Evolutionary conservation across 2,113 vertebrate species (phyloP).

Genomic region (Progne subis): DNA sequence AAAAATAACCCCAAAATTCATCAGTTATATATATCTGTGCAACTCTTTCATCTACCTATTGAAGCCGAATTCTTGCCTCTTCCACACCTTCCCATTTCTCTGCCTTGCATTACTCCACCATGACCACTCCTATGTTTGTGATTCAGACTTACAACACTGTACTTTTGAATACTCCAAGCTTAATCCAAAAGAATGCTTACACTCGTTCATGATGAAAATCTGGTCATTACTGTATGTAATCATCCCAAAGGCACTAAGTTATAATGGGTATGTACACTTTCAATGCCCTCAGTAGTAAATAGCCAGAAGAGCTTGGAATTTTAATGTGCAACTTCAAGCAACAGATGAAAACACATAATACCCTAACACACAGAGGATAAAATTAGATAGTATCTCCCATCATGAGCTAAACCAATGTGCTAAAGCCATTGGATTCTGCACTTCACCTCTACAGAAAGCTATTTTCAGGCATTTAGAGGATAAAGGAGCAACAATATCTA

Average conservation of each 20-base stretch:
- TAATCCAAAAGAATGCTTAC: not conserved
- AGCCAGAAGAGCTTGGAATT: not conserved
- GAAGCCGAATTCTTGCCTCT: not conserved
- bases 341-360: not conserved
- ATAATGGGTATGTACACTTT: not conserved
- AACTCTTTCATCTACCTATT: not conserved
- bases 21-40: not conserved
- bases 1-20: not conserved
- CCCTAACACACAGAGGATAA: not conserved
- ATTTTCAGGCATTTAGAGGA: slow-evolving; percentile 26
- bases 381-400: slow-evolving; percentile 12
- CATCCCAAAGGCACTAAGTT: not conserved
- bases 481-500: not conserved
- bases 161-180: not conserved
- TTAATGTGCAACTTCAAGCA: not conserved
- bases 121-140: not conserved
- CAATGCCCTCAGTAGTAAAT: not conserved
- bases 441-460: not conserved
- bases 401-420: not conserved
- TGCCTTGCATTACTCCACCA: not conserved
- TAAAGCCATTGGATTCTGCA: slow-evolving; percentile 1
- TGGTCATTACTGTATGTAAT: not conserved
- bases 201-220: not conserved
- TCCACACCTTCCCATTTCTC: not conserved
- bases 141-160: not conserved